Base-by-base conservation (phyloP, 2,797 vertebrate species). In the Hybognathus amarus region DNA sequence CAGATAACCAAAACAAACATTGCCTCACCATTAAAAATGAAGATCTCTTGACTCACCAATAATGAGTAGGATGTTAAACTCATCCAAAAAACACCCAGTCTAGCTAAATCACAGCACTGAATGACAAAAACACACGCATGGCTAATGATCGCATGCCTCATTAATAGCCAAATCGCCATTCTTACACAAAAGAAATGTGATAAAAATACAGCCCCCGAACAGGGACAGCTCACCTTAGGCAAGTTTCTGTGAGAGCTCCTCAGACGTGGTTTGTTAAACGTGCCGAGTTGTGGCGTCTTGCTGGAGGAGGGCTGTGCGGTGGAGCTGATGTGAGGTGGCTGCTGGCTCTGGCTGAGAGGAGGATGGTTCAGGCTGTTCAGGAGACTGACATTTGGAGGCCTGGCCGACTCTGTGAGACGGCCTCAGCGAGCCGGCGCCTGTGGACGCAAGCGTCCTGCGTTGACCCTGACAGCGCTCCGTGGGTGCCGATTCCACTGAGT, bases 301-400 rank as follows among this genome's bases (percentile, higher is more conserved):
- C 94, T 95, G 86, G 95, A 95, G 89, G 94, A 95, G 88, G 95
- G 93, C 64, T 91, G 3, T 36, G 90, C 0, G 83, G 82, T 70
- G 66, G 87, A 87, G 92, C 63, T 90, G 85, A 73, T 92, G 90
- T 77, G 75, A 42, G 0, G 90, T 2, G 50, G 94, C 10, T 83
- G 76, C 36, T 42, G 93, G 0, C 91, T 91, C n/a, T 94, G 96
- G 88, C 83, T 86, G 82, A 86, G 94, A 92, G 3, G 92, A 95
- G 89, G 93, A 5, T 83, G 93, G 90, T 95, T 96, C 82, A 95
- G 90, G 52, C 92, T 94, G 15, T 94, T 95, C 67, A 95, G 78
- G 80, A 90, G 87, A 87, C 73, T 88, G 88, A 84, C 86, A 63
- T 87, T 36, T 67, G 95, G 92, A 80, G 96, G 93, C 90, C 94